Percentiles rank a stretch among this genome's conserved stretches.
These are phyloP conservation scores for Euspilapteryx auroguttella DNA, from an alignment of 2,888 invertebrate genomes.

Conservation along the genomic window DNA sequence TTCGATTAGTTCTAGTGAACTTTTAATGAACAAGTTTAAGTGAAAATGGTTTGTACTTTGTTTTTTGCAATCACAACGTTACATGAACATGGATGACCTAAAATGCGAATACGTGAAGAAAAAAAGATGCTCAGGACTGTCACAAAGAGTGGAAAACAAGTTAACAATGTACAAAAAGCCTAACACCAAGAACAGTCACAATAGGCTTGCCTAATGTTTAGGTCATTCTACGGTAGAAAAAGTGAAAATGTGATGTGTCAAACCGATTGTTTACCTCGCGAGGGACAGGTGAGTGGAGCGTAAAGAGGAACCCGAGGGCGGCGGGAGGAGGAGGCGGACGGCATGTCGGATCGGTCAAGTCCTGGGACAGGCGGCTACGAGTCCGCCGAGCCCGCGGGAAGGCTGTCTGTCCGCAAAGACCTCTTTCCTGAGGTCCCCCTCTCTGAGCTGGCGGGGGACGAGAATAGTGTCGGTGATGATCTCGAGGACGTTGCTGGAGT, in stretches of 20 bases:
- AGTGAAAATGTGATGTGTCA: constrained; percentile 63
- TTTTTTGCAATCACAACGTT: constrained; percentile 63
- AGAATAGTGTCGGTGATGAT: constrained; percentile 23
- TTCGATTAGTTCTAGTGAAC: constrained; percentile 27
- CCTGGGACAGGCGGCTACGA: constrained; percentile 53
- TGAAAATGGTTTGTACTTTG: constrained; percentile 57
- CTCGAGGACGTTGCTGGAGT: constrained; percentile 33
- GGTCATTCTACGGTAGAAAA: constrained; percentile 42
- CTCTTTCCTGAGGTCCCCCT: constrained; percentile 41
- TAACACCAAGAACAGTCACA: too few species aligned
- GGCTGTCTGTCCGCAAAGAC: constrained; percentile 54
- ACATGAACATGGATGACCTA: constrained; percentile 64
- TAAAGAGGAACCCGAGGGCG: too few species aligned
- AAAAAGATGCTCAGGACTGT: constrained; percentile 52
- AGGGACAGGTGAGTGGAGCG: constrained; percentile 53
- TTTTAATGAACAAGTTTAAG: constrained; percentile 44
- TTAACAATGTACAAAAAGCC: too few species aligned
- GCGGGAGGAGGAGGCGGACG: constrained; percentile 18
- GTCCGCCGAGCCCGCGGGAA: constrained; percentile 23
- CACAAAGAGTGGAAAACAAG: constrained; percentile 43
- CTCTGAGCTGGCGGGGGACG: constrained; percentile 19
- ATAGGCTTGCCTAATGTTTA: too few species aligned
- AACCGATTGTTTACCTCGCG: constrained; percentile 60
- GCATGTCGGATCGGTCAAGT: constrained; percentile 55
- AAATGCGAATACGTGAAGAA: constrained; percentile 60